phyloP scores from a whole-genome alignment of 1,140 invertebrate species.

The Bombyx mandarina region DNA sequence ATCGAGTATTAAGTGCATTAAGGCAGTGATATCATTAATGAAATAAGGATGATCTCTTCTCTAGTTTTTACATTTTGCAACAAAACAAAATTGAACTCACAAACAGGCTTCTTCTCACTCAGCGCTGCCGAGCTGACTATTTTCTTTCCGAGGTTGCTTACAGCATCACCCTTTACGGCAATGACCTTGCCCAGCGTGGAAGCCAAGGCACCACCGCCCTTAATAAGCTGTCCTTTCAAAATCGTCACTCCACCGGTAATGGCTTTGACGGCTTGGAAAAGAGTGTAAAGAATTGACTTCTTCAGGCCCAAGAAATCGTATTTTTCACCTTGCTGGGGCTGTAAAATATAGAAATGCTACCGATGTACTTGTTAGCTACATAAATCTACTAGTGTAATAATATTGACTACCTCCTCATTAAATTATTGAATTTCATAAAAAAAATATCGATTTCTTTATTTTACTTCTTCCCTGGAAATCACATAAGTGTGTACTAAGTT shows the following conservation, averaged over 20 bases:
- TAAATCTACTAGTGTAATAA: too few species aligned
- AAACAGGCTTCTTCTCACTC: constrained; percentile 62
- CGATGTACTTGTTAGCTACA: too few species aligned
- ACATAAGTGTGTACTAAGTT: too few species aligned
- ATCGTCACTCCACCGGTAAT: constrained; percentile 88
- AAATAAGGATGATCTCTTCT: neutral
- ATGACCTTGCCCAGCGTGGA: constrained; percentile 82
- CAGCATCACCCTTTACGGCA: constrained; percentile 79
- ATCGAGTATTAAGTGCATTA: neutral
- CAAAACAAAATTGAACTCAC: constrained; percentile 26
- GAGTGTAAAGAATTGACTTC: constrained; percentile 83
- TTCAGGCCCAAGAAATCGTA: constrained; percentile 84
- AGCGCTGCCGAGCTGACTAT: constrained; percentile 81
- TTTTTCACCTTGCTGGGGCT: constrained; percentile 52
- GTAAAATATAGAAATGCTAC: neutral
- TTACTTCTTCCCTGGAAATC: too few species aligned
- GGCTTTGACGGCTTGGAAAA: constrained; percentile 87
- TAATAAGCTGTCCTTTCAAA: constrained; percentile 86
- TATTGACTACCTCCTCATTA: too few species aligned
- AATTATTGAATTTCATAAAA: too few species aligned
- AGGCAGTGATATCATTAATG: neutral
- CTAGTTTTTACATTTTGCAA: neutral
- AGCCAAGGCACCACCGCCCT: constrained; percentile 83
- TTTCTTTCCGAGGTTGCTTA: constrained; percentile 81
- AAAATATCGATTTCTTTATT: too few species aligned